Evolutionary conservation across 1,140 invertebrate species (phyloP).

Genomic region (Pygmarrhopalites habei): DNA sequence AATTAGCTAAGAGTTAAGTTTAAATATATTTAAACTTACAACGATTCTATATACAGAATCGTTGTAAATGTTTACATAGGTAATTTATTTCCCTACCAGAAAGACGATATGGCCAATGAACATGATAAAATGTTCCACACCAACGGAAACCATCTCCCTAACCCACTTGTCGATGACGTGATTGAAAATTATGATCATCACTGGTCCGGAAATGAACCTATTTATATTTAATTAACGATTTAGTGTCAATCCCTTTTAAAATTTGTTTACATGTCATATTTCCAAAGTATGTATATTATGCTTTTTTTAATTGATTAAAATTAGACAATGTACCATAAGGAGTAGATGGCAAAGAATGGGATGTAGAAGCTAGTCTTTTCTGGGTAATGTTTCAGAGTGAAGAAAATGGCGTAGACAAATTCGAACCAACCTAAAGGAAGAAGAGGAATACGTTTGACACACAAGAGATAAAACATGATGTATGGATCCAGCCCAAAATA

Average conservation of each 20-base stretch:
- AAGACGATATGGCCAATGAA: conserved; percentile 73
- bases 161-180: conserved; percentile 80
- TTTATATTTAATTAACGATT: conserved; percentile 10
- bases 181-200: conserved; percentile 73
- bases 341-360: conserved; percentile 70
- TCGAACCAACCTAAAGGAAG: conserved; percentile 78
- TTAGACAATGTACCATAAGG: conserved; percentile 66
- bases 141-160: conserved; percentile 78
- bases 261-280: too few species aligned
- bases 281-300: too few species aligned
- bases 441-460: too few species aligned
- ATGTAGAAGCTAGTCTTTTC: conserved; percentile 64
- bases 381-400: conserved; percentile 73
- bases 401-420: conserved; percentile 72
- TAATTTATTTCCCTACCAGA: conserved; percentile 56
- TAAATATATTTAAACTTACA: too few species aligned
- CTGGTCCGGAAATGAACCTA: conserved; percentile 67
- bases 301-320: too few species aligned
- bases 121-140: conserved; percentile 65
- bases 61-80: too few species aligned
- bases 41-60: too few species aligned
- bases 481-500: too few species aligned
- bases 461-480: too few species aligned
- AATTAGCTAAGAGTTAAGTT: too few species aligned
- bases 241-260: too few species aligned